Evolutionary conservation across 2,113 vertebrate genomes (phyloP).

Genomic region (Pseudopipra pipra): DNA sequence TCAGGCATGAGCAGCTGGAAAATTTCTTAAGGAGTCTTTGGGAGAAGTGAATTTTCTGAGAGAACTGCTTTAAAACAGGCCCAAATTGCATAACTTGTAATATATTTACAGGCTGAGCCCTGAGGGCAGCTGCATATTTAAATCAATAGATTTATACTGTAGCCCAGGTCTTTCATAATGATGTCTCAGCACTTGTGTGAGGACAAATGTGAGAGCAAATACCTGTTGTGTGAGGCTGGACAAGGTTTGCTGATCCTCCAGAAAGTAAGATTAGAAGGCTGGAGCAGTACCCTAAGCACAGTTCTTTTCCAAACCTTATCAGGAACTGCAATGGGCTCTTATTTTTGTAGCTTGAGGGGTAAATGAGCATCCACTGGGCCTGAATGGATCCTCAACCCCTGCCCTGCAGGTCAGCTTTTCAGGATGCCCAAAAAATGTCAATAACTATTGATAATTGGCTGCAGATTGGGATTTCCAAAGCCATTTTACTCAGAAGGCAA

Average conservation of each 20-base stretch:
- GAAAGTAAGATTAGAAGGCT: not conserved
- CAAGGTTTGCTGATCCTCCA: not conserved
- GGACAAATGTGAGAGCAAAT: not conserved
- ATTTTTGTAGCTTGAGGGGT: not conserved
- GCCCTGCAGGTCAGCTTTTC: constrained; percentile 21
- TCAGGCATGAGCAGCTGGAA: not conserved
- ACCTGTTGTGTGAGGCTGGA: not conserved
- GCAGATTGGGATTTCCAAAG: not conserved
- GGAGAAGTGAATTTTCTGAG: not conserved
- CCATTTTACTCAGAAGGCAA: constrained; percentile 1
- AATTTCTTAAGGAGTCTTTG: not conserved
- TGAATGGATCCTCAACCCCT: not conserved
- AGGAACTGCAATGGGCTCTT: not conserved
- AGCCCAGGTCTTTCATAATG: not conserved
- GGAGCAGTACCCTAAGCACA: not conserved
- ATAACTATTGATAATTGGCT: not conserved
- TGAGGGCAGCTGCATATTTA: not conserved
- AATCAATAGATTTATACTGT: not conserved
- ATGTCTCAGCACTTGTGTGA: not conserved
- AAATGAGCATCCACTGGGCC: not conserved
- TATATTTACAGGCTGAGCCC: not conserved
- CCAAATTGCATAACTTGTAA: not conserved
- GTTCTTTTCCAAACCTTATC: not conserved
- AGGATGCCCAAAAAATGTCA: not conserved
- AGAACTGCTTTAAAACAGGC: not conserved